Percentiles rank a stretch among this genome's conserved stretches.
Evolutionary conservation across 2,888 invertebrate genomes (phyloP).

Genomic region (Limnephilus rhombicus): DNA sequence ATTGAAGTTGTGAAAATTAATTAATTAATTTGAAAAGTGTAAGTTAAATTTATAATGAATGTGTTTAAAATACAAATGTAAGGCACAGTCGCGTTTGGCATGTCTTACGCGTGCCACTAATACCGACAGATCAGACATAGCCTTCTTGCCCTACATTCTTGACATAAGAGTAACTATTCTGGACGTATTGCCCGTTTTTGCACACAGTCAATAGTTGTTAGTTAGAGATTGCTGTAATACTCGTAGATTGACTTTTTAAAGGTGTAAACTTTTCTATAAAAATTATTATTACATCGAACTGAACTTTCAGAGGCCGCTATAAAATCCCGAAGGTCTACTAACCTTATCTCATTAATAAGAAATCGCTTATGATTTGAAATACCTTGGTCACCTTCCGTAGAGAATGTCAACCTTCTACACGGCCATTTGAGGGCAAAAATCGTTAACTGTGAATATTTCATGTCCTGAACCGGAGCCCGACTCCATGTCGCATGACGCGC

Average conservation of each 20-base stretch:
- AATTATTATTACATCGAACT: background rate
- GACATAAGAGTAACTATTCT: background rate
- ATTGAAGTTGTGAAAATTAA: too few relatives aligned
- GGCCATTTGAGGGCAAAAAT: background rate
- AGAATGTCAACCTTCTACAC: constrained; percentile 8
- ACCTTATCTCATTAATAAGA: background rate
- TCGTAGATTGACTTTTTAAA: too few relatives aligned
- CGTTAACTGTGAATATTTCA: constrained; percentile 16
- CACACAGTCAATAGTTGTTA: background rate
- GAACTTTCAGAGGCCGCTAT: background rate
- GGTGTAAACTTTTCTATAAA: too few relatives aligned
- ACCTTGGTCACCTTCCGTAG: background rate
- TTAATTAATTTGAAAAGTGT: too few relatives aligned
- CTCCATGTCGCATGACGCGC: constrained; percentile 6
- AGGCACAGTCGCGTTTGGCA: too few relatives aligned
- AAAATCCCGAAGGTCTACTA: background rate
- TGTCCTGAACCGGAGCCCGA: background rate
- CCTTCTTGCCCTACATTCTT: too few relatives aligned
- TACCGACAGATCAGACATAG: too few relatives aligned
- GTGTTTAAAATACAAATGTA: too few relatives aligned
- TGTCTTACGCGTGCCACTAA: too few relatives aligned
- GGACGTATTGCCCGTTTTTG: too few relatives aligned
- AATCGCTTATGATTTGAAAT: background rate
- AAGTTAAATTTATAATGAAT: too few relatives aligned
- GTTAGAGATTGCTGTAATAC: too few relatives aligned